phyloP scores from a whole-genome alignment of 2,888 invertebrate genomes.

The Acronicta aceris region DNA sequence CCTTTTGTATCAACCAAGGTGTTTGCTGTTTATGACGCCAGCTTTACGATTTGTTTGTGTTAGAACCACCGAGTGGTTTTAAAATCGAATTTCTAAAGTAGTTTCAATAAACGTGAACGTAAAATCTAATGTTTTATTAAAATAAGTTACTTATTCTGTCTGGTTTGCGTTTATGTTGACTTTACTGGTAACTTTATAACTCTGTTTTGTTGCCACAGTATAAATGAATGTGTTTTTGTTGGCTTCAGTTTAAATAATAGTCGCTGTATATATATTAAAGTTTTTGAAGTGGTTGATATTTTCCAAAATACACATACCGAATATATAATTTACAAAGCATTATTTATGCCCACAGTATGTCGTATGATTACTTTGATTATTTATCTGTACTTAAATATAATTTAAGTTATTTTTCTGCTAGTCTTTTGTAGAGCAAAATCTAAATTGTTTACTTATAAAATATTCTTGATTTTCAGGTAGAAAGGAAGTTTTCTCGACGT shows the following conservation, averaged over 20 bases:
- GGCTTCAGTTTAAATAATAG: conserved; percentile 1
- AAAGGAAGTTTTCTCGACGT: no score
- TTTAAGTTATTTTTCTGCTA: no score
- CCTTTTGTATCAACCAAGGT: conserved; percentile 86
- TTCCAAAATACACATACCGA: not conserved
- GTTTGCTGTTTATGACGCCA: conserved; percentile 81
- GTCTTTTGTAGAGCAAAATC: no score
- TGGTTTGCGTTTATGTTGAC: conserved; percentile 38
- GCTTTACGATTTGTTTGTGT: conserved; percentile 85
- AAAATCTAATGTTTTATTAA: conserved; percentile 59
- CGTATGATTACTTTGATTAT: no score
- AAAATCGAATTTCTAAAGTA: conserved; percentile 79
- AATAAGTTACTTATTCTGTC: conserved; percentile 46
- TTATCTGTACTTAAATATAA: no score
- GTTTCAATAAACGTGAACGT: conserved; percentile 68
- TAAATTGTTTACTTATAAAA: no score
- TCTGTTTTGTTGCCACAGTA: conserved; percentile 14
- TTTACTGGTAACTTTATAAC: conserved; percentile 21
- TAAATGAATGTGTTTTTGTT: conserved; percentile 18
- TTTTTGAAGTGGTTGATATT: conserved; percentile 1
- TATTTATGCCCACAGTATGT: no score
- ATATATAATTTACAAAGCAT: not conserved
- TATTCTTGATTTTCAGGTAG: no score
- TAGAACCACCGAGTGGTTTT: conserved; percentile 67
- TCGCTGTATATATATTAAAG: not conserved